Percentiles rank a stretch among this genome's conserved stretches.
These are phyloP conservation scores for Drosophila nigritarsus DNA, from an alignment of 2,888 invertebrate genomes.

Conservation along the genomic window DNA sequence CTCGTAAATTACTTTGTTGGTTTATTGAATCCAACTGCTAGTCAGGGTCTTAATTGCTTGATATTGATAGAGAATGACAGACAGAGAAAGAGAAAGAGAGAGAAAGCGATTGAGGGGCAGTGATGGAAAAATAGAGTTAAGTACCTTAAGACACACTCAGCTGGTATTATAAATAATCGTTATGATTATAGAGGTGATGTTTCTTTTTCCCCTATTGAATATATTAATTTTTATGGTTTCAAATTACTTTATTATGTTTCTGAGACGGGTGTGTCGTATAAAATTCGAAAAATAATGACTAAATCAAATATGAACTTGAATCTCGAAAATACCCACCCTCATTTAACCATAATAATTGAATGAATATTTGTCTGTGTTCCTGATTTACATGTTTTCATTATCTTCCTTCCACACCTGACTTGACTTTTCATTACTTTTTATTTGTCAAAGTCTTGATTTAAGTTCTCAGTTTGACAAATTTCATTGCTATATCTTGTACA, in stretches of 20 bases:
- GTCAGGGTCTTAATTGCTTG: constrained; percentile 47
- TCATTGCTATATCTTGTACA: neutral
- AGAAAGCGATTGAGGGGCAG: neutral
- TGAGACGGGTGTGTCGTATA: neutral
- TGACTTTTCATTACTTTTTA: neutral
- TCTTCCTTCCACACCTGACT: neutral
- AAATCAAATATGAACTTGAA: neutral
- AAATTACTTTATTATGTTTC: neutral
- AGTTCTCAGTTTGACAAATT: neutral
- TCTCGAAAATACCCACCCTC: neutral
- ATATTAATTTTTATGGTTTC: neutral
- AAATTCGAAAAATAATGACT: neutral
- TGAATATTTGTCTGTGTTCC: neutral
- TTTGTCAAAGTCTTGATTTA: neutral
- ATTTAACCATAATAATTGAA: neutral
- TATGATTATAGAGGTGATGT: neutral
- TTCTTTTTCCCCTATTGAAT: neutral
- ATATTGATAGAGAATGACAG: constrained; percentile 8
- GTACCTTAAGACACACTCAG: constrained; percentile 4
- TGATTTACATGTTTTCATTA: neutral
- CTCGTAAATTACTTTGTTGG: constrained; percentile 70
- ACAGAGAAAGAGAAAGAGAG: neutral
- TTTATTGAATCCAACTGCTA: constrained; percentile 64
- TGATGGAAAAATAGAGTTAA: neutral
- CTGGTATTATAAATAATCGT: constrained; percentile 16